Evolutionary conservation across 2,113 vertebrate species (phyloP), one percentile per base, ranked within the genome.

Genomic region (Crocuta crocuta): DNA sequence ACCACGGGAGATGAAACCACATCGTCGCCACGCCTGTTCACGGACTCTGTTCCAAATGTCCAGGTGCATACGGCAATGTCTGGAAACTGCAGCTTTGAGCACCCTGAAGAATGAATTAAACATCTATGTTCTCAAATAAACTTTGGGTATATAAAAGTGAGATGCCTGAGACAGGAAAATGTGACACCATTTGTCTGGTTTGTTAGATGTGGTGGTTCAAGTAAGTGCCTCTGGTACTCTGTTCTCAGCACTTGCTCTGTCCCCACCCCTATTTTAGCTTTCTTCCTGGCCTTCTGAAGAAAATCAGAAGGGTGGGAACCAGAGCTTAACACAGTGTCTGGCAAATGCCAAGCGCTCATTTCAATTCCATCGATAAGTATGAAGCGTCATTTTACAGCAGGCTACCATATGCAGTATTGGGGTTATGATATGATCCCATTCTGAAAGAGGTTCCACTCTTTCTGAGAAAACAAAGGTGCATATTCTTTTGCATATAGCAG

Each of bases 131-230:
- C 84, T 94, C 65, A 85, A 31, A 43, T 48, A 48, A 70, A 90
- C 45, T 74, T 55, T 2, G 23, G 33, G 39, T 10, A 93, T 50
- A 88, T 68, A 70, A 87, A 97, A 91, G n/a, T 23, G 48, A 95
- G 4, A 70, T 33, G 31, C 33, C n/a, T 92, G 16, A 78, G 80
- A 76, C 70, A 97, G 73, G 39, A 85, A 98, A 91, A 86, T 81
- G 82, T 24, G 81, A 71, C 84, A 89, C 79, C 66, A 55, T 84
- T 94, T 95, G 90, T 90, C 74, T 90, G 92, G 48, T 79, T 88
- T 96, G 63, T 95, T 78, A 97, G 90, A 90, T 96, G 80, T 96
- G 87, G 80, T 96, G 70, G 95, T 79, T 97, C 74, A 76, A 66
- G 50, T n/a, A 45, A 55, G 80, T 80, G 50, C 83, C 90, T 95